Percentiles rank a stretch among this genome's conserved stretches.
These are phyloP conservation scores for Uria lomvia DNA, from an alignment of 2,113 vertebrate genomes.

Conservation along the genomic window DNA sequence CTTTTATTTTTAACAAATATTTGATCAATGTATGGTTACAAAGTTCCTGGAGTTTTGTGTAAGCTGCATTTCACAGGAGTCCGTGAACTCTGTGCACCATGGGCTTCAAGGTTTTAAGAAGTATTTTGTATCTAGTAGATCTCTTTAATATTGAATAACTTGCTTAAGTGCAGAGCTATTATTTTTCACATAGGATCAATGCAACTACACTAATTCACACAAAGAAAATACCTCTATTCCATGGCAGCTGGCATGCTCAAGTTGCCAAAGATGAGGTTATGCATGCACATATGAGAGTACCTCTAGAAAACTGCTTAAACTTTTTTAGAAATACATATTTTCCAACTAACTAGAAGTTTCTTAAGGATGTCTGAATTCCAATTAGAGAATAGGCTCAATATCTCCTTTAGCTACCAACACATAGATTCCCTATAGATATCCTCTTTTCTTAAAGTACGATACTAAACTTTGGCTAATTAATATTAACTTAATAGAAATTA, in stretches of 20 bases:
- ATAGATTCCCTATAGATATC: background rate
- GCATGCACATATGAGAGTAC: background rate
- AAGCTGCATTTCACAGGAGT: background rate
- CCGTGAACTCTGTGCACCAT: background rate
- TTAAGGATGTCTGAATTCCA: background rate
- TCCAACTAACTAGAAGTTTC: background rate
- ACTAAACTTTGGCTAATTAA: background rate
- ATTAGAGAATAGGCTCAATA: background rate
- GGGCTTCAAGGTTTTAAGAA: background rate
- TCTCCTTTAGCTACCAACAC: background rate
- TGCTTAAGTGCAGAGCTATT: background rate
- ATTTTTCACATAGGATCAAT: background rate
- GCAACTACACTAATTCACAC: background rate
- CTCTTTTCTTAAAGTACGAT: background rate
- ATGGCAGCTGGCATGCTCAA: background rate
- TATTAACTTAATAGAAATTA: background rate
- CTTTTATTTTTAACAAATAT: background rate
- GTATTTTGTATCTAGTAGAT: background rate
- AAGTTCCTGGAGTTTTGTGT: background rate
- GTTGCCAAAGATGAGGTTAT: background rate
- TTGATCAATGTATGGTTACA: background rate
- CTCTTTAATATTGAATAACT: background rate
- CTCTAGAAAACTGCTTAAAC: background rate
- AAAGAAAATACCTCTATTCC: background rate
- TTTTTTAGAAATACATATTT: background rate